Conservation (phyloP, 2,113 vertebrate species). For the Manacus vitellinus region DNA sequence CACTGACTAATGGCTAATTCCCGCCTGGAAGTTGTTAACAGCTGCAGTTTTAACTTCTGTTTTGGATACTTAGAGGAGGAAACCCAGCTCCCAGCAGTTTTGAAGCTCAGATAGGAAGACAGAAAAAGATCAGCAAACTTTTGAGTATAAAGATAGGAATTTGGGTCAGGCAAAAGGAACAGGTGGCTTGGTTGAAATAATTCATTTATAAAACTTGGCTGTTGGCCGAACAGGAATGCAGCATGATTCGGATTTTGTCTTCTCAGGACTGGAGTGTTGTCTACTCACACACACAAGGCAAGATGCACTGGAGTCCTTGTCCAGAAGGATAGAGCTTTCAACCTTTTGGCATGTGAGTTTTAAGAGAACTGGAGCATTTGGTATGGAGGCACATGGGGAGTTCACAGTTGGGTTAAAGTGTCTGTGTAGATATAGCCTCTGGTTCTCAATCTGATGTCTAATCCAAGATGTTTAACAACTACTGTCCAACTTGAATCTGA, state of each 20-base stretch:
- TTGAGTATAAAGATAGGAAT: background rate
- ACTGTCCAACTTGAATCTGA: background rate
- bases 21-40: background rate
- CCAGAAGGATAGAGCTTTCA: background rate
- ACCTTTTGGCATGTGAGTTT: background rate
- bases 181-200: conserved; percentile 21
- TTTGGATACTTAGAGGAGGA: background rate
- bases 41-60: background rate
- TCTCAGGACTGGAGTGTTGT: background rate
- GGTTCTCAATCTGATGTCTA: background rate
- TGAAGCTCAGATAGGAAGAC: background rate
- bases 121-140: background rate
- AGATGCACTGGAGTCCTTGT: background rate
- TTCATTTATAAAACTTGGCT: conserved; percentile 25
- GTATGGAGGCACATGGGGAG: background rate
- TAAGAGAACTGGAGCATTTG: background rate
- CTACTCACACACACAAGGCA: background rate
- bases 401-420: background rate
- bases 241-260: background rate
- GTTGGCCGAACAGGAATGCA: background rate
- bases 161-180: background rate
- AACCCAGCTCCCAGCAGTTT: background rate
- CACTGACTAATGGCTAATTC: background rate
- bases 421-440: background rate
- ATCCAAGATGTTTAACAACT: background rate